Evolutionary conservation across 1,140 invertebrate species (phyloP).

Genomic region (Cherax quadricarinatus): DNA sequence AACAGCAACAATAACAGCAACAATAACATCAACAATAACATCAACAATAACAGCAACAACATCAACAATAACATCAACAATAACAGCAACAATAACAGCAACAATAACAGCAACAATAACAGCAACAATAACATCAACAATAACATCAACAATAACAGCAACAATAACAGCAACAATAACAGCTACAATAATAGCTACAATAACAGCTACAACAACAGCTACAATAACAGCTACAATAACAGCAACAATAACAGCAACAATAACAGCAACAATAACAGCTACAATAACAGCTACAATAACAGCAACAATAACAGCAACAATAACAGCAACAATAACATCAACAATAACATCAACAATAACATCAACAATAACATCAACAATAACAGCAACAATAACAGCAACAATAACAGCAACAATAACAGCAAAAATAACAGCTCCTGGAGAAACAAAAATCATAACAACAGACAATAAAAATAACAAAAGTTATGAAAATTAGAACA

Average conservation of each 20-base stretch:
- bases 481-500: not conserved
- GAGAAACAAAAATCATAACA: not conserved
- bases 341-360: not conserved
- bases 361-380: no score
- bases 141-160: no score
- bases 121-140: not conserved
- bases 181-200: not conserved
- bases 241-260: not conserved
- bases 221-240: not conserved
- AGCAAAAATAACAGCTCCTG: not conserved
- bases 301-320: not conserved
- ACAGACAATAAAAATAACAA: not conserved
- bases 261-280: not conserved
- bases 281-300: no score
- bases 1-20: not conserved
- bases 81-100: not conserved
- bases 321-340: not conserved
- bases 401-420: not conserved
- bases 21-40: constrained; percentile 1
- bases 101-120: constrained; percentile 1
- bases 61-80: no score
- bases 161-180: not conserved
- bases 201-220: no score
- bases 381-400: not conserved
- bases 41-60: not conserved